Evolutionary conservation across 2,113 vertebrate species (phyloP).

Genomic region (Psephotus haematonotus): DNA sequence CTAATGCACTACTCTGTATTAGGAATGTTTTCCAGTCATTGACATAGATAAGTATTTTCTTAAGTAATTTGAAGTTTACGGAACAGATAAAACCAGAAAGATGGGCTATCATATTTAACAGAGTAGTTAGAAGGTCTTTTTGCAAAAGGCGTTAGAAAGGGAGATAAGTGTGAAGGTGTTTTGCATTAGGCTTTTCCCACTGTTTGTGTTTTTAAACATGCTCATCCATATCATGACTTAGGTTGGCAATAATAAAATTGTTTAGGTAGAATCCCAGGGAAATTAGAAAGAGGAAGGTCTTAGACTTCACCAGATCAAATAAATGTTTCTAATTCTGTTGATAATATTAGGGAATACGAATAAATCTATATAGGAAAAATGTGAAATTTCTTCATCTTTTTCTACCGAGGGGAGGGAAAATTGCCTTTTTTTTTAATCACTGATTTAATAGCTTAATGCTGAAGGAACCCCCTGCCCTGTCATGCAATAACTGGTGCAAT

Average conservation of each 20-base stretch:
- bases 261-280: not conserved
- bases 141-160: not conserved
- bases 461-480: not conserved
- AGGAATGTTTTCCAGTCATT: not conserved
- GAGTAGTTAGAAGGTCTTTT: not conserved
- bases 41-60: not conserved
- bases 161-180: not conserved
- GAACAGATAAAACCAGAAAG: not conserved
- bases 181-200: not conserved
- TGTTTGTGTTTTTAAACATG: not conserved
- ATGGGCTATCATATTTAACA: not conserved
- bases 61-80: not conserved
- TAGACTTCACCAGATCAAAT: not conserved
- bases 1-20: not conserved
- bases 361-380: not conserved
- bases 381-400: constrained; percentile 10
- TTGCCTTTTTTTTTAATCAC: not conserved
- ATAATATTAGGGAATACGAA: constrained; percentile 3
- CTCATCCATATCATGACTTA: not conserved
- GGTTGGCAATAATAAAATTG: constrained; percentile 3
- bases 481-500: not conserved
- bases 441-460: not conserved
- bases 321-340: constrained; percentile 2
- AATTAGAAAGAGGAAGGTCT: constrained; percentile 8
- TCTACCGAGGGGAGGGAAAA: not conserved